Base-by-base conservation (phyloP, 2,797 vertebrate genomes). In the Acrossocheilus fasciatus region DNA sequence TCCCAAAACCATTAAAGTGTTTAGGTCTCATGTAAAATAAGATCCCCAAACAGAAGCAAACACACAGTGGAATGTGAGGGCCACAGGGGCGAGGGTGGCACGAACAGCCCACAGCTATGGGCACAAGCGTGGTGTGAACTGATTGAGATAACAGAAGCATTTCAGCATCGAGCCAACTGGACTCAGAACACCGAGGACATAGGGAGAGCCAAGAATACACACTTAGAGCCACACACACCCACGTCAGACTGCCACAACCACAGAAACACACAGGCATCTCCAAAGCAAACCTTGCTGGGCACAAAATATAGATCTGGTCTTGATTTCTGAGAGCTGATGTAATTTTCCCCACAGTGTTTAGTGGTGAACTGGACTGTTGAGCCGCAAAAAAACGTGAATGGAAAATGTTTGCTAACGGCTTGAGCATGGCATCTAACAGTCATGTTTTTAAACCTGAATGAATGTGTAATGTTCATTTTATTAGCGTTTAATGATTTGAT, bases 401-500 rank as follows among this genome's bases (percentile, higher is more conserved):
- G 72, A 87, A 85, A 88, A 81, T 30, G 43, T 84, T 80, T 34
- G 54, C 68, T 83, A 83, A 84, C 15, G 9, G 78, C 47, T 75
- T 57, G 43, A 74, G n/a, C 57, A 6, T 10, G 52, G 26, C 11
- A 79, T 73, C 43, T 64, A 80, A 87, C 66, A 80, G 86, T 62
- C 30, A 70, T 73, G 20, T 54, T 77, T 83, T 73, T 62, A n/a
- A 50, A 72, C 18, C 36, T 30, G 39, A 78, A 36, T n/a, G 4
- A 54, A 36, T 50, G 23, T 75, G 88, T 4, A 15, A 52, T 89
- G 86, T 89, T 87, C 68, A 84, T 90, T 91, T 68, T 57, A 87
- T 92, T 87, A 87, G 85, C 3, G 20, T 87, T 79, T 84, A 87
- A 92, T 82, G 62, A 86, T 72, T 87, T 39, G 52, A 79, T 18